Base-by-base conservation (phyloP, 2,888 invertebrate genomes). In the Poecilus cupreus region DNA sequence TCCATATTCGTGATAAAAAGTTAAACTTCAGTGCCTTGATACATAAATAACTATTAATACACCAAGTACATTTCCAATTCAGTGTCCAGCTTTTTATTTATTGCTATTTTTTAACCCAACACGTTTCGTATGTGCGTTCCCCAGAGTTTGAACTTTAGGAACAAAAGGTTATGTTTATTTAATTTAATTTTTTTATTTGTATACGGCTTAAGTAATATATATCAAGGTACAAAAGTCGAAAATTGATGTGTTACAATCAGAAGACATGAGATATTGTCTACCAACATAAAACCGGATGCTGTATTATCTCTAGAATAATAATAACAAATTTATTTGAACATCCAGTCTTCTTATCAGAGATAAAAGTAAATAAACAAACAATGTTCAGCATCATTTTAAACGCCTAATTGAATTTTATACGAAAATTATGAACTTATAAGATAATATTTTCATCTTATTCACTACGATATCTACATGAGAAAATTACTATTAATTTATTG, bases 191-290 rank as follows among this genome's bases (percentile, higher is more conserved):
- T 5, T 51, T 51, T 51, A 51, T 51, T 51, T 51, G 51, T 51
- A 20, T 6, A 20, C 8, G 32, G 4, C 32, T 51, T 46, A 46
- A 46, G 46, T 46, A 51, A 18, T 51, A 20, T 16, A 49, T 51
- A 51, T 51, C 51, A 20, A 51, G 18, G 51, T 51, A 51, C 51
- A 51, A 54, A 32, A 54, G 51, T 51, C 51, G 8, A 51, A 18
- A 13, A 16, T 54, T 13, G 18, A 22, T 54, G 22, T 18, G 54
- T 18, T 20, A 54, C 8, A 54, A 54, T 54, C 8, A 54, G 11
- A 54, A 54, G 11, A 18, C 18, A 20, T 51, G 20, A 18, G 51
- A 51, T 51, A 51, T 54, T 54, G 22, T 54, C 54, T 54, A 11
- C 20, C 5, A 54, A 54, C 18, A 32, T 51, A 18, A 54, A 11